Base-by-base conservation (phyloP, 2,113 vertebrate species). In the Oxyura jamaicensis region DNA sequence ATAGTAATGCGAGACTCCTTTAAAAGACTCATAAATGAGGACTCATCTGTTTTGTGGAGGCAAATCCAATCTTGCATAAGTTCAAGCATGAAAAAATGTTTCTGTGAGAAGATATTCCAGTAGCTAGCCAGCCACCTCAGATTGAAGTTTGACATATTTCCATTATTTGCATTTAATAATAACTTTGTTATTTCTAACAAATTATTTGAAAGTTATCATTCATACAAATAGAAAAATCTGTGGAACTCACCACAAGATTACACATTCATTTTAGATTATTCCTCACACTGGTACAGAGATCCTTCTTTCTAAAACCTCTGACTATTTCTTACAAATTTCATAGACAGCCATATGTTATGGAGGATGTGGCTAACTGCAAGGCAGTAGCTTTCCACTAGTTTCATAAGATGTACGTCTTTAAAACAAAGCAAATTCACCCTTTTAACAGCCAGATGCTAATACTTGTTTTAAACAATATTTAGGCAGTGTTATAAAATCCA, bases 131-230 rank as follows among this genome's bases (percentile, higher is more conserved):
- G 68, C 9, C 41, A 83, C 29, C 53, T 93, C 68, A 81, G 69
- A 28, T 46, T 76, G 62, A 86, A 53, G 69, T 94, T 83, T 86
- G 39, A 26, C n/a, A 29, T 74, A 60, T 26, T 84, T 83, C 73
- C 16, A 22, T 42, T 89, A 53, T 93, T 86, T 93, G 78, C 33
- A 76, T 59, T 91, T 91, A 84, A 86, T 93, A 35, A 25, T 78
- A 74, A 71, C 67, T 92, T 91, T 44, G 42, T 92, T 82, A 63
- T 91, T 97, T 89, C 65, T 79, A 82, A 69, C 11, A 73, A 59
- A 50, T n/a, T 77, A 68, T 83, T 83, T 91, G 56, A 44, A 92
- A 86, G 74, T 84, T 88, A 53, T 46, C 18, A 7, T 91, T 90
- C 3, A 7, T 48, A 48, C 0, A 11, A 82, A 73, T 55, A 39